These are phyloP conservation scores for Lepus americanus DNA, from an alignment of 2,113 vertebrate species.

Conservation along the genomic window DNA sequence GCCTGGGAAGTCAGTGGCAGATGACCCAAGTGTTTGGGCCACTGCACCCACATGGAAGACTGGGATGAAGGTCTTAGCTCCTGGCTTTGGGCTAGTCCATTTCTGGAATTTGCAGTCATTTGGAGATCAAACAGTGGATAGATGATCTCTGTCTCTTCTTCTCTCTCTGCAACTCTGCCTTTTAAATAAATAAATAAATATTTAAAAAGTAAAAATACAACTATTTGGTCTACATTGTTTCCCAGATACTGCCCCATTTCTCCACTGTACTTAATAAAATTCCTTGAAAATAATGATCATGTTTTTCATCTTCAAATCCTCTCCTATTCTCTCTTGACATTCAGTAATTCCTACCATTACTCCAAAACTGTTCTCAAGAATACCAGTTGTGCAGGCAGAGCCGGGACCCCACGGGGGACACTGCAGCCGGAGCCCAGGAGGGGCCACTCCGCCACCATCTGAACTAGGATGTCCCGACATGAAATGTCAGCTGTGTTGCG, in stretches of 20 bases:
- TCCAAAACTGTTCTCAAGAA: background rate
- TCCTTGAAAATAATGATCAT: background rate
- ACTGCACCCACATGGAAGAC: no score
- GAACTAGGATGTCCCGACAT: conserved; percentile 84
- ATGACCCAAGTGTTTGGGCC: no score
- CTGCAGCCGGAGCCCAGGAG: conserved; percentile 81
- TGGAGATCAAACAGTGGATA: no score
- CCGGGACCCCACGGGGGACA: conserved; percentile 79
- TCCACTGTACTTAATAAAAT: background rate
- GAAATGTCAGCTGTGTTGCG: conserved; percentile 98
- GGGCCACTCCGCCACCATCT: conserved; percentile 82
- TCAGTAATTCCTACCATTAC: background rate
- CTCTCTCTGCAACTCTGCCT: no score
- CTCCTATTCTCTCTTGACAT: background rate
- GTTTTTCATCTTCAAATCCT: conserved; percentile 2
- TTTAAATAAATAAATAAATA: no score
- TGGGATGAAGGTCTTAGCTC: no score
- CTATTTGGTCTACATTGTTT: background rate
- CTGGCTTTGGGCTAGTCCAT: no score
- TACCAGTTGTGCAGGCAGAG: conserved; percentile 62
- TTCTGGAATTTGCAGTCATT: no score
- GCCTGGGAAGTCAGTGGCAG: no score
- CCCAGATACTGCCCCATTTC: background rate
- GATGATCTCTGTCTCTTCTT: no score
- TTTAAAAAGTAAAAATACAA: no score